These are phyloP conservation scores for Carlito syrichta DNA, from an alignment of 2,113 vertebrate species.

Conservation along the genomic window DNA sequence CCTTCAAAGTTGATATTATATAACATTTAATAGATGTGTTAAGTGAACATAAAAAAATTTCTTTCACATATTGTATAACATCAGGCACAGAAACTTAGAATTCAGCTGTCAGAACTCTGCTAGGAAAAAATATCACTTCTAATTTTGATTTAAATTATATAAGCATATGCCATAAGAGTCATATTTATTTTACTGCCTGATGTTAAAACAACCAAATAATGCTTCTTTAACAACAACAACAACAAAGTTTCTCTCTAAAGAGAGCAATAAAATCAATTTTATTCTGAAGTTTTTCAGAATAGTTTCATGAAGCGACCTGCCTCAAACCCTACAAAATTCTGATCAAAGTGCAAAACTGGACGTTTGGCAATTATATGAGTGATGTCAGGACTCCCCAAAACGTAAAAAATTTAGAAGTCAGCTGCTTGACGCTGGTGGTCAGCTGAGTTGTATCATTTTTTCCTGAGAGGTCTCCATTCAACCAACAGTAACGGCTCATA, in stretches of 20 bases:
- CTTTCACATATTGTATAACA: constrained; percentile 72
- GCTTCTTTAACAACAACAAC: constrained; percentile 42
- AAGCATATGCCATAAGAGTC: constrained; percentile 37
- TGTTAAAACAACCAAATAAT: constrained; percentile 25
- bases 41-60: constrained; percentile 67
- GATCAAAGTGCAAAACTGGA: constrained; percentile 69
- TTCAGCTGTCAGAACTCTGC: constrained; percentile 64
- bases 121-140: constrained; percentile 62
- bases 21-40: constrained; percentile 74
- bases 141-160: constrained; percentile 67
- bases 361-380: constrained; percentile 68
- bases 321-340: constrained; percentile 39
- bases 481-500: constrained; percentile 62
- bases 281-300: constrained; percentile 38
- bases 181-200: constrained; percentile 56
- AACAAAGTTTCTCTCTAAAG: constrained; percentile 18
- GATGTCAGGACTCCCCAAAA: constrained; percentile 71
- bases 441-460: constrained; percentile 75
- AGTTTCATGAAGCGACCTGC: neutral
- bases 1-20: constrained; percentile 47
- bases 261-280: constrained; percentile 17
- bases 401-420: constrained; percentile 67
- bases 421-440: constrained; percentile 62
- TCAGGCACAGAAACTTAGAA: constrained; percentile 59
- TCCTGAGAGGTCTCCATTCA: constrained; percentile 72